These are phyloP conservation scores for Heliothis virescens DNA, from an alignment of 1,140 invertebrate genomes.

Conservation along the genomic window DNA sequence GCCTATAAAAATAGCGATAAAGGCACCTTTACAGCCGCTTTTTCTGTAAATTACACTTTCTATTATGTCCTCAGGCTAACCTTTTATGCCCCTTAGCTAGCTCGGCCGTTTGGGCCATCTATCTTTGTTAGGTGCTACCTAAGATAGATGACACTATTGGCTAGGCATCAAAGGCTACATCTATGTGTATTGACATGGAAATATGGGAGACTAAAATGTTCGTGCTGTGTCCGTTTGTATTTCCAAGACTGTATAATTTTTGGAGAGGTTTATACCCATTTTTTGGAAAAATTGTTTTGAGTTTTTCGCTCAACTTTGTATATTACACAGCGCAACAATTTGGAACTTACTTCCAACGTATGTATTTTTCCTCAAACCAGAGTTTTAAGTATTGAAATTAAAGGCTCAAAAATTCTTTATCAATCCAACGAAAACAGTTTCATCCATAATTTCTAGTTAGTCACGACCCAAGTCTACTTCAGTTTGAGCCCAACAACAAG, in stretches of 20 bases:
- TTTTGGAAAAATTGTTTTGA: too few species aligned
- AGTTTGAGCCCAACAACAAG: slow-evolving; percentile 3
- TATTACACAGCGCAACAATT: too few species aligned
- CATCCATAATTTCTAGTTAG: neutral
- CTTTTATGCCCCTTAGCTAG: slow-evolving; percentile 37
- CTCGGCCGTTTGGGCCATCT: slow-evolving; percentile 27
- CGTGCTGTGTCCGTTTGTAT: neutral
- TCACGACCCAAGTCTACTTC: neutral
- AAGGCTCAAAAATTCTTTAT: too few species aligned
- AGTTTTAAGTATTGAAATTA: too few species aligned
- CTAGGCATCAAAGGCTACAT: slow-evolving; percentile 18
- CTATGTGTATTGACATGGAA: neutral
- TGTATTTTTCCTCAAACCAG: too few species aligned
- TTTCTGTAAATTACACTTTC: slow-evolving; percentile 38
- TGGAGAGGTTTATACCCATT: too few species aligned
- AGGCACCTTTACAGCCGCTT: slow-evolving; percentile 25
- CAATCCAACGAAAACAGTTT: neutral
- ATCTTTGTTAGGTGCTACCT: slow-evolving; percentile 42
- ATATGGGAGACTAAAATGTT: neutral
- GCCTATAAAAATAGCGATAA: slow-evolving; percentile 42
- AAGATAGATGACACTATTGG: slow-evolving; percentile 35
- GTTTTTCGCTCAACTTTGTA: too few species aligned
- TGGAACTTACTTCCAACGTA: too few species aligned
- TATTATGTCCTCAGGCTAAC: slow-evolving; percentile 37
- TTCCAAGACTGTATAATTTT: too few species aligned